phyloP scores from a whole-genome alignment of 2,888 invertebrate species.

The Carterocephalus palaemon region DNA sequence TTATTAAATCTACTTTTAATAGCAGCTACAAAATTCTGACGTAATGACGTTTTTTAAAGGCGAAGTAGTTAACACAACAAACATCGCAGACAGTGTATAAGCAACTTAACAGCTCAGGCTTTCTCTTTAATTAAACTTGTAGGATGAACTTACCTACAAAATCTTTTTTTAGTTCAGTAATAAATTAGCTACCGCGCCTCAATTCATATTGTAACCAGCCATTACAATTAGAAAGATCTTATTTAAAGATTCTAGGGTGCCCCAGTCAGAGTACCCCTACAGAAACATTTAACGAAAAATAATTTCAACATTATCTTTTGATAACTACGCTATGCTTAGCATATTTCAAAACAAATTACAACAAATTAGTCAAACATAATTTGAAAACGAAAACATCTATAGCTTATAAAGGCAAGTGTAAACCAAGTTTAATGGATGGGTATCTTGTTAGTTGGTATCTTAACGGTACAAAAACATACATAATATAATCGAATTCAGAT shows the following conservation, averaged over 20 bases:
- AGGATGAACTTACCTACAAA: constrained; percentile 27
- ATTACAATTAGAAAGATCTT: no score
- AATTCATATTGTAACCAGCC: background rate
- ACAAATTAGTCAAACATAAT: no score
- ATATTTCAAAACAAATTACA: no score
- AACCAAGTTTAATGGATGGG: background rate
- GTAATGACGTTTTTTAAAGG: constrained; percentile 7
- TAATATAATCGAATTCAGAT: background rate
- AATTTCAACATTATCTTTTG: no score
- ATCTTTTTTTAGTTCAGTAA: constrained; percentile 9
- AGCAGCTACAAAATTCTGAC: background rate
- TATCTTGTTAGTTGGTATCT: background rate
- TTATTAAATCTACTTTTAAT: constrained; percentile 1
- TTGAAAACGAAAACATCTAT: no score
- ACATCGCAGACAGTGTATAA: constrained; percentile 32
- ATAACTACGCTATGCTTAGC: no score
- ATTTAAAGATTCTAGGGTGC: no score
- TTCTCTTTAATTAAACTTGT: constrained; percentile 36
- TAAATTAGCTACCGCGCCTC: background rate
- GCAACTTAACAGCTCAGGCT: constrained; percentile 29
- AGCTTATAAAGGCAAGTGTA: no score
- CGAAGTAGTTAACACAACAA: constrained; percentile 26
- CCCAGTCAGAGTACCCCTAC: no score
- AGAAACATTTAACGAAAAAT: no score
- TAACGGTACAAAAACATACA: background rate